phyloP scores from a whole-genome alignment of 2,797 vertebrate genomes.

The Sebastes taczanowskii region DNA sequence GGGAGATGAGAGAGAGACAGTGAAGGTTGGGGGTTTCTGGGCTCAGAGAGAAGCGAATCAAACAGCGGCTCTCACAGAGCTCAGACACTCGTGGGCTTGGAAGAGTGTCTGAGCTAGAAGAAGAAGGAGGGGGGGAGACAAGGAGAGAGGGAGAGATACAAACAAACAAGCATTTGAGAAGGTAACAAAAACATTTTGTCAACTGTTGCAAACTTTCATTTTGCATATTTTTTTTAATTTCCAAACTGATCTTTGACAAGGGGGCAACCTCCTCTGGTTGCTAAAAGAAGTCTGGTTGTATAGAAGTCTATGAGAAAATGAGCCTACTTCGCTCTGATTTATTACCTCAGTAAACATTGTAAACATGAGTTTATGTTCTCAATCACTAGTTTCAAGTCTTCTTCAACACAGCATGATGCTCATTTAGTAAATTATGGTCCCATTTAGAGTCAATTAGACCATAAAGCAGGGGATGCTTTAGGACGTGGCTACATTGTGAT shows the following conservation, averaged over 20 bases:
- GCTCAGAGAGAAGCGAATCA: constrained; percentile 50
- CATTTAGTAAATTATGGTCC: no score
- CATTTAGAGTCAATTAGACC: no score
- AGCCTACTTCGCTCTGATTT: no score
- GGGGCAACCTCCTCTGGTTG: no score
- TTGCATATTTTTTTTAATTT: not conserved
- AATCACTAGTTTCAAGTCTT: no score
- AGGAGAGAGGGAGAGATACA: not conserved
- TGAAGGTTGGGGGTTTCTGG: constrained; percentile 39
- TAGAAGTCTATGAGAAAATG: no score
- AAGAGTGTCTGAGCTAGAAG: constrained; percentile 35
- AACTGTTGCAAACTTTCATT: not conserved
- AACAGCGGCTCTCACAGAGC: constrained; percentile 60
- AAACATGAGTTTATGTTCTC: no score
- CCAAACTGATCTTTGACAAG: not conserved
- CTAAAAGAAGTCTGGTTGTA: no score
- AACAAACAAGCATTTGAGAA: constrained; percentile 4
- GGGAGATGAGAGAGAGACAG: constrained; percentile 53
- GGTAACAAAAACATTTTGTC: not conserved
- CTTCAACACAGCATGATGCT: no score
- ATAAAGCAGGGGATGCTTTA: no score
- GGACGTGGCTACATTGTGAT: no score
- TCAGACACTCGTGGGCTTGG: constrained; percentile 59
- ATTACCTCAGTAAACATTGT: no score
- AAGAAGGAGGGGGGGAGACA: constrained; percentile 4